Conservation (phyloP, 2,113 vertebrate species). For the Anarhynchus alexandrinus region DNA sequence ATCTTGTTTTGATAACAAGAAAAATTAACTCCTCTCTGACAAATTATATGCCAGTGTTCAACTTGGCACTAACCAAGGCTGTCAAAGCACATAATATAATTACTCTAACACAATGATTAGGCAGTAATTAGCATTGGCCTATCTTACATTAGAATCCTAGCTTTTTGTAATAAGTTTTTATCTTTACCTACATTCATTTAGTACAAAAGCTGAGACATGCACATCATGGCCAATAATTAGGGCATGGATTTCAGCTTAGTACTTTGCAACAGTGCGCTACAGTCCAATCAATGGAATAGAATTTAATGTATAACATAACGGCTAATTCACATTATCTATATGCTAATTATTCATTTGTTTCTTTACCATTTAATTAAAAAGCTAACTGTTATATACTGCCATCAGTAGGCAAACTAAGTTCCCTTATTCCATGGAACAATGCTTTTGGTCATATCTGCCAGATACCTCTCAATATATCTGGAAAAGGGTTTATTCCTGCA, state of each 20-base stretch:
- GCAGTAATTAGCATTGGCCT: constrained; percentile 61
- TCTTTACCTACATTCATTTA: constrained; percentile 54
- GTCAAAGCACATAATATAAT: constrained; percentile 62
- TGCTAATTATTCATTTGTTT: constrained; percentile 51
- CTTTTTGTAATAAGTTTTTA: constrained; percentile 56
- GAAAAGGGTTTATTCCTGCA: not conserved
- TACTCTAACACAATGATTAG: constrained; percentile 64
- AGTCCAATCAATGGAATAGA: not conserved
- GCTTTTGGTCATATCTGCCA: not conserved
- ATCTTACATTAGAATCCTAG: constrained; percentile 54
- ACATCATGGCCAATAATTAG: constrained; percentile 46
- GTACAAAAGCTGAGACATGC: constrained; percentile 34
- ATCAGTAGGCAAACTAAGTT: not conserved
- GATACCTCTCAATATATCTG: not conserved
- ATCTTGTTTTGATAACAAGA: not conserved
- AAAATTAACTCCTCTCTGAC: constrained; percentile 50
- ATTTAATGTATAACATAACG: not conserved
- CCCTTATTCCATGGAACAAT: not conserved
- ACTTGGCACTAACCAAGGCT: constrained; percentile 22
- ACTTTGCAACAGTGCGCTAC: not conserved
- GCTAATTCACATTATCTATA: constrained; percentile 41
- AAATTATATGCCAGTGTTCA: constrained; percentile 44
- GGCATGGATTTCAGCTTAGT: constrained; percentile 52
- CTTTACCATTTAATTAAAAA: constrained; percentile 1
- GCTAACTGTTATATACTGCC: not conserved